Evolutionary conservation across 2,113 vertebrate genomes (phyloP), one percentile per base, ranked within the genome.

Genomic region (Cyanistes caeruleus): DNA sequence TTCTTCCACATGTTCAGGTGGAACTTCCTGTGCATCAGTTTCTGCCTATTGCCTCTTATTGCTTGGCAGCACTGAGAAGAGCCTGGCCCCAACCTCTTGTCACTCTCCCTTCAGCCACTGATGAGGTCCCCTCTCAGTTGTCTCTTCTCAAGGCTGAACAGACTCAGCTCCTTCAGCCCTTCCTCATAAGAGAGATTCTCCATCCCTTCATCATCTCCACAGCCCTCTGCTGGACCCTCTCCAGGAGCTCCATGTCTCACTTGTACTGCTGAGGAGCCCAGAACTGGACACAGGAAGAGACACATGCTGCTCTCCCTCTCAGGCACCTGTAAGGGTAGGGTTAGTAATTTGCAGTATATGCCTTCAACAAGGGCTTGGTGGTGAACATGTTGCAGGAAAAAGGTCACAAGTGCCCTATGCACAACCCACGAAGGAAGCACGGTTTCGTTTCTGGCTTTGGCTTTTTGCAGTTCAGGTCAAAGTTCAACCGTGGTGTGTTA

Each of bases 171-270:
- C 53, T 13, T 41, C 53, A 83, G n/a, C n/a, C 39, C 7, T 62
- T 62, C 48, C 63, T 35, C 8, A 5, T 11, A 37, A 37, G 14
- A 53, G 25, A 62, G 25, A 62, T 62, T 60, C 28, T n/a, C 39
- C 70, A 62, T 35, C 31, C 17, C 10, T 27, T 20, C 15, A n/a
- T 48, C n/a, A 23, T 28, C n/a, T 25, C 41, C 10, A 3, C 18
- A 53, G 53, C 39, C 39, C 13, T 68, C n/a, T 1, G 2, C 17
- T 55, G 55, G n/a, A 55, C 30, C 16, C 0, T 1, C 11, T 60
- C 21, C 55, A 62, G 48, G 41, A 76, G 5, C 25, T 76, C n/a
- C 39, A 35, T 19, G 9, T 30, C 62, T 83, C 30, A 3, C 46
- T 13, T 27, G n/a, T 68, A 11, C 44, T 58, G 15, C 16, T 53